Conservation (phyloP, 2,113 vertebrate genomes). For the Phaetusa simplex region DNA sequence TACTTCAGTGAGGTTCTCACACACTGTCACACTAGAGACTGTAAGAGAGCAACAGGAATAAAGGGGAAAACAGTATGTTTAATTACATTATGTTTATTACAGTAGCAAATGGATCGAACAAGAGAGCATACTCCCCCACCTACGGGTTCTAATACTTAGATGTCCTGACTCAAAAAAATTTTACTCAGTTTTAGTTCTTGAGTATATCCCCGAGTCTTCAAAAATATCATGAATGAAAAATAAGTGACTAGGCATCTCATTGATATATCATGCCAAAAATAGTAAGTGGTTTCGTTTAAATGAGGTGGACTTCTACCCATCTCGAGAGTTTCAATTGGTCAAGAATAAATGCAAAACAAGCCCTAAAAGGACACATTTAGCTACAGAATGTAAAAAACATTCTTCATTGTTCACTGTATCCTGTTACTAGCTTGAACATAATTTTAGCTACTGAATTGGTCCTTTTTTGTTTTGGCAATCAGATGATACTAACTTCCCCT, state of each 20-base stretch:
- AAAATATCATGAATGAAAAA: not conserved
- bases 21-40: not conserved
- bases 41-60: not conserved
- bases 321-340: not conserved
- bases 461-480: conserved; percentile 24
- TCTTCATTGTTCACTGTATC: conserved; percentile 48
- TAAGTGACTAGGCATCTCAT: not conserved
- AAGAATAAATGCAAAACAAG: not conserved
- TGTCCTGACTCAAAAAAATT: not conserved
- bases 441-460: conserved; percentile 54
- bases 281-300: not conserved
- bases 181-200: not conserved
- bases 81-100: not conserved
- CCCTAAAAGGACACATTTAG: conserved; percentile 47
- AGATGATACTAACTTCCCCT: conserved; percentile 30
- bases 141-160: not conserved
- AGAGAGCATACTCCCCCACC: not conserved
- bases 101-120: not conserved
- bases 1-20: not conserved
- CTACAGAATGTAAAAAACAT: not conserved
- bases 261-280: not conserved
- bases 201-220: not conserved
- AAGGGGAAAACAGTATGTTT: not conserved
- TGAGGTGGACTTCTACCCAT: not conserved
- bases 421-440: conserved; percentile 21